Evolutionary conservation across 1,140 invertebrate species (phyloP).

Genomic region (Goniozus legneri): DNA sequence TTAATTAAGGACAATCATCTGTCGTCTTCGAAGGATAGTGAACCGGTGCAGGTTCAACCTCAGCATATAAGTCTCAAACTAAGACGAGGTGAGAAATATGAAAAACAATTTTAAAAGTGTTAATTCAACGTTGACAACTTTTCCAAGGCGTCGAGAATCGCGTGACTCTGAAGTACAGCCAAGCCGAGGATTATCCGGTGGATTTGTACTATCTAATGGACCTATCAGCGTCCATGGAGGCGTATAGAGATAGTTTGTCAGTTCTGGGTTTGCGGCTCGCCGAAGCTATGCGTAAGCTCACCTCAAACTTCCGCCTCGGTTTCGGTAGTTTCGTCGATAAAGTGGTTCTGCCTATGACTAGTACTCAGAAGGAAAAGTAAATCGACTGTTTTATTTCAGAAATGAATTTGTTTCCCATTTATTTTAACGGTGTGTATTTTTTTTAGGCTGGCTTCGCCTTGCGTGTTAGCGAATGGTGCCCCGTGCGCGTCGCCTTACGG

Average conservation of each 20-base stretch:
- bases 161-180: constrained; percentile 49
- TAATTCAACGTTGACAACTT: constrained; percentile 1
- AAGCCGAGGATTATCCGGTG: constrained; percentile 78
- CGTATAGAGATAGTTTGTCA: constrained; percentile 67
- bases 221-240: constrained; percentile 75
- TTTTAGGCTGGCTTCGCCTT: constrained; percentile 58
- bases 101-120: neutral
- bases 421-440: constrained; percentile 2
- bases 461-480: constrained; percentile 36
- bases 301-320: constrained; percentile 76
- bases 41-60: constrained; percentile 34
- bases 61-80: constrained; percentile 29
- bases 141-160: constrained; percentile 29
- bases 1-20: constrained; percentile 22
- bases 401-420: constrained; percentile 4
- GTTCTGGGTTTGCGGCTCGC: constrained; percentile 64
- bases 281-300: constrained; percentile 69
- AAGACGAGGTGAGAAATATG: constrained; percentile 24
- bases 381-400: constrained; percentile 5
- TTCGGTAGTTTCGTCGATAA: constrained; percentile 91
- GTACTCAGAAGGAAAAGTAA: constrained; percentile 57
- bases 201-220: constrained; percentile 90
- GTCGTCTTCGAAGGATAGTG: constrained; percentile 17
- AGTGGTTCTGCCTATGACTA: constrained; percentile 75
- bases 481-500: constrained; percentile 65